Conservation (phyloP, 2,888 invertebrate genomes). For the Pterostichus niger region DNA sequence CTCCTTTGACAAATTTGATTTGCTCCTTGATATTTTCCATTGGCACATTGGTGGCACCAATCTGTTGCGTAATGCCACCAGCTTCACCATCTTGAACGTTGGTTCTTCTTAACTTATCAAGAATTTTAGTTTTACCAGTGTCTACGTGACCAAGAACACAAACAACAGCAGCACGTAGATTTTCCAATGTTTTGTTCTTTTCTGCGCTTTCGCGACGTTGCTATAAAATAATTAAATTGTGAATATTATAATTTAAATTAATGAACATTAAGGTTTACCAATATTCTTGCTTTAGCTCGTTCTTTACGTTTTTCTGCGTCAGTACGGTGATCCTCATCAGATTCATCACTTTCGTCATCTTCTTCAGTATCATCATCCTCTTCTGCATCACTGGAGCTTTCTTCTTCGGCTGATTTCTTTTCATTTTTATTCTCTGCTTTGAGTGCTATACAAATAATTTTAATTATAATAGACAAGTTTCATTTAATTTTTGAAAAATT, state of each 20-base stretch:
- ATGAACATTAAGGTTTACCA: constrained; percentile 75
- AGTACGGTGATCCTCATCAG: constrained; percentile 83
- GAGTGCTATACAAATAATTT: constrained; percentile 48
- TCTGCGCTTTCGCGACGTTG: constrained; percentile 86
- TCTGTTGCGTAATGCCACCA: constrained; percentile 99
- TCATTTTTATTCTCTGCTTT: constrained; percentile 69
- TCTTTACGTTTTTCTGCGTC: constrained; percentile 88
- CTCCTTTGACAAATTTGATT: constrained; percentile 95
- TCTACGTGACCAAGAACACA: constrained; percentile 99
- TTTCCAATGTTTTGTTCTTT: constrained; percentile 82
- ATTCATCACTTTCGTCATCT: constrained; percentile 79
- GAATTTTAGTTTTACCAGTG: constrained; percentile 99
- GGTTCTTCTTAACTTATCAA: constrained; percentile 95
- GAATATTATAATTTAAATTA: background rate
- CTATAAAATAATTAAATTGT: constrained; percentile 73
- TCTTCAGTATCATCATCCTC: constrained; percentile 77
- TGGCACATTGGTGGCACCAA: constrained; percentile 99
- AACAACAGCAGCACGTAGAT: constrained; percentile 96
- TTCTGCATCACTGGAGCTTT: constrained; percentile 76
- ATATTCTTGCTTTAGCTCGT: constrained; percentile 85
- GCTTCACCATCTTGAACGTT: constrained; percentile 98
- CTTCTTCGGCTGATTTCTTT: constrained; percentile 76
- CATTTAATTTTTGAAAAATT: too few relatives aligned
- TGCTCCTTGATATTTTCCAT: constrained; percentile 97
- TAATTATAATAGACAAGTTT: background rate